These are phyloP conservation scores for Hyles vespertilio DNA, from an alignment of 1,140 invertebrate species.

Conservation along the genomic window DNA sequence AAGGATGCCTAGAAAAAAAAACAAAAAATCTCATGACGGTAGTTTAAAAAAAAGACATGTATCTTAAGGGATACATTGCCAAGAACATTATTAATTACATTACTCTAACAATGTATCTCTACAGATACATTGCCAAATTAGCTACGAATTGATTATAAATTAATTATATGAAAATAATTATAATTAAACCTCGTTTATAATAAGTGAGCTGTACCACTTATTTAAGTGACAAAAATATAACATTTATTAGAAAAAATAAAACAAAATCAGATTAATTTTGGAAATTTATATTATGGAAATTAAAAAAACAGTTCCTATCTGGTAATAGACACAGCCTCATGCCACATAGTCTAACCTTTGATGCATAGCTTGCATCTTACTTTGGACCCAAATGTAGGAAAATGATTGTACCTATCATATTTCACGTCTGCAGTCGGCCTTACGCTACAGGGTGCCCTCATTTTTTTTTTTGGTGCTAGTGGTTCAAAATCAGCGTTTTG, in stretches of 20 bases:
- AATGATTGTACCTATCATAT: conserved; percentile 10
- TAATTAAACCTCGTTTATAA: conserved; percentile 12
- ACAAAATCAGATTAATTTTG: conserved; percentile 16
- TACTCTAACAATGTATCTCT: conserved; percentile 10
- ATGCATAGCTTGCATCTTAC: conserved; percentile 7
- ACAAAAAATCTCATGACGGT: no score
- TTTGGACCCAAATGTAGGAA: no score
- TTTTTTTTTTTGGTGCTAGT: conserved; percentile 16
- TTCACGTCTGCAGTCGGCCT: conserved; percentile 12
- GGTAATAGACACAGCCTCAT: conserved; percentile 5
- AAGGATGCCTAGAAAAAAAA: no score
- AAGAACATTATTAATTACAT: conserved; percentile 17
- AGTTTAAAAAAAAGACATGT: conserved; percentile 16
- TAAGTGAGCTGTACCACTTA: conserved; percentile 7
- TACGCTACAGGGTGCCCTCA: conserved; percentile 9
- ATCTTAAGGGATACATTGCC: conserved; percentile 24
- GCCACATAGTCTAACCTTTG: conserved; percentile 25
- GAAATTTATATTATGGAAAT: conserved; percentile 4
- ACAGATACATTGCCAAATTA: conserved; percentile 14
- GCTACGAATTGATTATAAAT: conserved; percentile 16
- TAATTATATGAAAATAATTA: conserved; percentile 17
- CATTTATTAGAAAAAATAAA: background rate
- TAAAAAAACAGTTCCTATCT: no score
- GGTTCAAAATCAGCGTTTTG: conserved; percentile 18
- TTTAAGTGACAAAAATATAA: background rate